A percentile compares a stretch with the other conserved stretches of the same genome.
phyloP scores from a whole-genome alignment of 92 coral and sea anemone species.

The Pocillopora grandis region DNA sequence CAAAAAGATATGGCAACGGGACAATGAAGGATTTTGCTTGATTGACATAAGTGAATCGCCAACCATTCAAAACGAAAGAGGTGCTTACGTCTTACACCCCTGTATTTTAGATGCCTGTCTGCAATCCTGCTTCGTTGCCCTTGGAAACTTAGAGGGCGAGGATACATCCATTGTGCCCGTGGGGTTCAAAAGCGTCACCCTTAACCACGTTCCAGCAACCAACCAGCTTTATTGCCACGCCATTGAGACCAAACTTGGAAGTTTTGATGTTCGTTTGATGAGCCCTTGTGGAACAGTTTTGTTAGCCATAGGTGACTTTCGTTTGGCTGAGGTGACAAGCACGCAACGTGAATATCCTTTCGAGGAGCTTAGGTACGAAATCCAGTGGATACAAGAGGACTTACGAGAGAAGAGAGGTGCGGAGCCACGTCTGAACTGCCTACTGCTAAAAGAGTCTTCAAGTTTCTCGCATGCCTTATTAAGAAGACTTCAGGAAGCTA shows the following conservation, averaged over 20 bases:
- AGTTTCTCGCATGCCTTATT: conserved; percentile 24
- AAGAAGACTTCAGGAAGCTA: background rate
- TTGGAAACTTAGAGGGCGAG: background rate
- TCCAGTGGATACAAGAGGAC: conserved; percentile 48
- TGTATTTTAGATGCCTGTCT: conserved; percentile 92
- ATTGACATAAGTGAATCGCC: conserved; percentile 43
- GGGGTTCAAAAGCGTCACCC: conserved; percentile 23
- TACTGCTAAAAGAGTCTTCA: conserved; percentile 39
- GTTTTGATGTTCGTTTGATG: conserved; percentile 55
- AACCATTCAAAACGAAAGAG: conserved; percentile 30
- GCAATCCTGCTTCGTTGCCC: conserved; percentile 69
- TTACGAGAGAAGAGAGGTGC: background rate
- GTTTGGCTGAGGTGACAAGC: conserved; percentile 48
- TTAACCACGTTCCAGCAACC: conserved; percentile 18
- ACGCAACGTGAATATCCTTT: conserved; percentile 21
- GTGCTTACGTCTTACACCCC: conserved; percentile 76
- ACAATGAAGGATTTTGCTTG: conserved; percentile 65
- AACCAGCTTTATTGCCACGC: conserved; percentile 67
- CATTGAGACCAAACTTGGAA: conserved; percentile 21
- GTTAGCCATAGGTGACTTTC: conserved; percentile 51
- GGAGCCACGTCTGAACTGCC: background rate
- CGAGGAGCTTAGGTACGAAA: conserved; percentile 47
- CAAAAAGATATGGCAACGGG: conserved; percentile 64
- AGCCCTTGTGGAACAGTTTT: conserved; percentile 49
- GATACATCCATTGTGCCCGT: conserved; percentile 52